These are phyloP conservation scores for Matsumurasca onukii DNA, from an alignment of 1,140 invertebrate genomes.

Conservation along the genomic window DNA sequence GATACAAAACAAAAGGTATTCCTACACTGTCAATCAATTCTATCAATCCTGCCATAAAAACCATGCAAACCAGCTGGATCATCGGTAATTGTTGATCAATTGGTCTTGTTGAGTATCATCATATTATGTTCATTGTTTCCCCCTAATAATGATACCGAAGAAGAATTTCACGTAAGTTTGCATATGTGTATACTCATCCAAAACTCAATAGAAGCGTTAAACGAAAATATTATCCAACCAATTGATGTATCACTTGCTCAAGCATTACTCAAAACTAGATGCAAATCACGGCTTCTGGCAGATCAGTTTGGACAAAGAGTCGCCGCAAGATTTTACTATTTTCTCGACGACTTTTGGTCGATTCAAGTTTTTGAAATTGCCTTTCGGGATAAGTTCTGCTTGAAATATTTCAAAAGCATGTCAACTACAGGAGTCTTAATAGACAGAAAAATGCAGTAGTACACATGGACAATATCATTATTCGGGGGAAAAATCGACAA, in stretches of 20 bases:
- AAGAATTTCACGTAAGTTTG: not conserved
- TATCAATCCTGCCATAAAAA: too few species aligned
- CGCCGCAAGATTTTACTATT: not conserved
- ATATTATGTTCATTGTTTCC: too few species aligned
- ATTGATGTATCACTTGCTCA: not conserved
- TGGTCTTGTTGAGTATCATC: too few species aligned
- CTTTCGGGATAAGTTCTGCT: not conserved
- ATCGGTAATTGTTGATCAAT: too few species aligned
- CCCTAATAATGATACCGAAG: too few species aligned
- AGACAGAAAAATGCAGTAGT: not conserved
- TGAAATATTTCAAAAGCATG: not conserved
- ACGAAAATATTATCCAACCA: not conserved
- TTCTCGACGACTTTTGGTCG: too few species aligned
- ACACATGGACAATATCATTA: not conserved
- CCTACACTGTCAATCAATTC: too few species aligned
- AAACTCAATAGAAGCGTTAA: not conserved
- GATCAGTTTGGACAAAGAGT: not conserved
- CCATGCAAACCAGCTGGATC: too few species aligned
- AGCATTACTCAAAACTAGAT: not conserved
- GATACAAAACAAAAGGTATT: too few species aligned
- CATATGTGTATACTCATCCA: not conserved
- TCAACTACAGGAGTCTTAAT: not conserved
- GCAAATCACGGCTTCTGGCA: too few species aligned
- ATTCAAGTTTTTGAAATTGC: conserved; percentile 2
- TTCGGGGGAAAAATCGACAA: not conserved